These are phyloP conservation scores for Zeugodacus cucurbitae DNA, from an alignment of 1,140 invertebrate species.

Conservation along the genomic window DNA sequence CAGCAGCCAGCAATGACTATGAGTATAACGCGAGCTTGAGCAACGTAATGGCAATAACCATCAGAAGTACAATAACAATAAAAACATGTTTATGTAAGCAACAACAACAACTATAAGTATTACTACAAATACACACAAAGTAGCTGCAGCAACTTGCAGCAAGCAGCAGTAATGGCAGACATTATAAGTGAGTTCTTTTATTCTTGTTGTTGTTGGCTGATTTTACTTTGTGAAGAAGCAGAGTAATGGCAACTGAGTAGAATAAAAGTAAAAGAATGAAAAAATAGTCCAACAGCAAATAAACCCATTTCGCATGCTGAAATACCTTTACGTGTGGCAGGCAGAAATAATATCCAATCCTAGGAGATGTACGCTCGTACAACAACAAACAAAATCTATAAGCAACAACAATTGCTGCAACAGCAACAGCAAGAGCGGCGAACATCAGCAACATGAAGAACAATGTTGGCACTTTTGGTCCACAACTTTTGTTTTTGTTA, in stretches of 20 bases:
- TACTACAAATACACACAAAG: neutral
- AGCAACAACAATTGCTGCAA: neutral
- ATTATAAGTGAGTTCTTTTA: neutral
- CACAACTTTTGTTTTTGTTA: neutral
- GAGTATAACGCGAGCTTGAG: neutral
- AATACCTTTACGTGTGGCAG: neutral
- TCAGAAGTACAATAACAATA: conserved; percentile 6
- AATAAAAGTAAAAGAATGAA: neutral
- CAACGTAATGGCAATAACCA: conserved; percentile 12
- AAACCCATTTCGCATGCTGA: neutral
- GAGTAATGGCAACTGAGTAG: neutral
- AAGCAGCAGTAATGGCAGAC: conserved; percentile 5
- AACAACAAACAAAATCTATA: neutral
- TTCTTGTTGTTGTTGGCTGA: neutral
- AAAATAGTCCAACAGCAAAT: neutral
- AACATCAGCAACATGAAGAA: neutral
- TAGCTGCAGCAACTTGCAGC: conserved; percentile 7
- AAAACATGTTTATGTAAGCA: neutral
- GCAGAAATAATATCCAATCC: conserved; percentile 3
- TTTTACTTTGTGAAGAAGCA: neutral
- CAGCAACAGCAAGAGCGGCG: neutral
- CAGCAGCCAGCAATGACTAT: neutral
- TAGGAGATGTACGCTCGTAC: neutral
- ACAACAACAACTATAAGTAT: neutral
- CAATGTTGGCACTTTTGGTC: conserved; percentile 16